phyloP scores from a whole-genome alignment of 2,888 invertebrate species.

The Leucophenga montana region DNA sequence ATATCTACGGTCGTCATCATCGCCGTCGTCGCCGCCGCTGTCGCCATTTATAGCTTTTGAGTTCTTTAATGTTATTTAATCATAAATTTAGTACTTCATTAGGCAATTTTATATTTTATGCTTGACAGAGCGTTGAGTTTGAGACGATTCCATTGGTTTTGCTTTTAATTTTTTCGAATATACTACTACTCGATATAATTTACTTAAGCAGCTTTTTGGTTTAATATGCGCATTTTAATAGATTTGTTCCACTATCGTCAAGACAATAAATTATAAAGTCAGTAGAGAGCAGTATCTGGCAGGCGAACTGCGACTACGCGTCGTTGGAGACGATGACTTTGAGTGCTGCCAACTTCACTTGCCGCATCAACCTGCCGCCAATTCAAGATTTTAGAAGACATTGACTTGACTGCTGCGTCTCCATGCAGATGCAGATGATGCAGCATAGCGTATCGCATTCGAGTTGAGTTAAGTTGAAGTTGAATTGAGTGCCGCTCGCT shows the following conservation, averaged over 20 bases:
- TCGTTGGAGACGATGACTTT: constrained; percentile 7
- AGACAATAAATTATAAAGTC: constrained; percentile 65
- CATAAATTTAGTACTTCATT: constrained; percentile 56
- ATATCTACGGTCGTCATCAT: background rate
- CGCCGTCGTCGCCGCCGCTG: background rate
- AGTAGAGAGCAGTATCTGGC: constrained; percentile 9
- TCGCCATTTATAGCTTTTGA: background rate
- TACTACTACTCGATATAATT: constrained; percentile 53
- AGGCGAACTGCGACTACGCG: background rate
- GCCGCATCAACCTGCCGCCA: constrained; percentile 8
- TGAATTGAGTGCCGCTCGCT: constrained; percentile 65
- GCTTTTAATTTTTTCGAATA: constrained; percentile 16
- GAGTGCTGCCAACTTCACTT: constrained; percentile 22
- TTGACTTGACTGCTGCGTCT: constrained; percentile 19
- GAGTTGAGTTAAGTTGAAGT: constrained; percentile 59
- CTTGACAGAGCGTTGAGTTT: constrained; percentile 14
- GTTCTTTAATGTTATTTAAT: constrained; percentile 34
- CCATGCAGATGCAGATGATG: background rate
- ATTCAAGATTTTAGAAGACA: background rate
- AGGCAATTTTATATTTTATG: constrained; percentile 47
- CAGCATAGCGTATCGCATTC: background rate
- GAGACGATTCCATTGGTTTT: constrained; percentile 28
- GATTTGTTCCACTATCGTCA: constrained; percentile 67
- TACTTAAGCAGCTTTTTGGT: constrained; percentile 65
- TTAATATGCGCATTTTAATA: constrained; percentile 69